Evolutionary conservation across 1,140 invertebrate species (phyloP), one percentile per base, ranked within the genome.

Genomic region (Oryzaephilus surinamensis): DNA sequence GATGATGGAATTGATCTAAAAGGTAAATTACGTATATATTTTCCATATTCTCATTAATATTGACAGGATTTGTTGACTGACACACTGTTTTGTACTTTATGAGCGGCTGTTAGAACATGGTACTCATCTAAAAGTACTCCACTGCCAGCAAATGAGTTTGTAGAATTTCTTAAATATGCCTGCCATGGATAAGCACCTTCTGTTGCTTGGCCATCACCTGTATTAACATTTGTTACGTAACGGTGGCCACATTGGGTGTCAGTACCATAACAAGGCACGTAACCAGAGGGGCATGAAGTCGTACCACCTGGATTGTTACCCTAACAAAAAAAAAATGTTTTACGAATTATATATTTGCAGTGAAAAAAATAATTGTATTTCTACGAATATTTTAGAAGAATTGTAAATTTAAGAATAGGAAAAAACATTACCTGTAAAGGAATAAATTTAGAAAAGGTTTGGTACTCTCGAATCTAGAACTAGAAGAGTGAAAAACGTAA

Each of bases 91-190:
- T 23, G 34, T 54, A 61, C 56, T 51, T 61, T 61, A 30, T 61
- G 59, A 2, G 59, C 56, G 6, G 57, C 57, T 10, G 59, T 61
- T 5, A 61, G 23, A 4, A 61, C 53, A 29, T 54, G 47, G 19
- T 48, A 54, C 2, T 40, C 26, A 42, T 58, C 50, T 2, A 61
- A 12, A n/a, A 61, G 44, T 6, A 55, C 57, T 4, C 59, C 57
- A 24, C 51, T 52, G 16, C 57, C 59, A 1, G 51, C 43, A 28
- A 54, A 60, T 13, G 26, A 27, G 26, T 48, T 36, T 4, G 54
- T 58, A 10, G 43, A 38, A 41, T 55, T 58, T 23, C 38, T 45
- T 3, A 61, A 15, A 32, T 46, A 61, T n/a, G 50, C 59, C 37
- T 56, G 52, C 59, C 59, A 61, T 26, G 59, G 59, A 17, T 47